A percentile compares a stretch with the other conserved stretches of the same genome.
Evolutionary conservation across 2,797 vertebrate genomes (phyloP).

Genomic region (Hypotaenidia philippensis): DNA sequence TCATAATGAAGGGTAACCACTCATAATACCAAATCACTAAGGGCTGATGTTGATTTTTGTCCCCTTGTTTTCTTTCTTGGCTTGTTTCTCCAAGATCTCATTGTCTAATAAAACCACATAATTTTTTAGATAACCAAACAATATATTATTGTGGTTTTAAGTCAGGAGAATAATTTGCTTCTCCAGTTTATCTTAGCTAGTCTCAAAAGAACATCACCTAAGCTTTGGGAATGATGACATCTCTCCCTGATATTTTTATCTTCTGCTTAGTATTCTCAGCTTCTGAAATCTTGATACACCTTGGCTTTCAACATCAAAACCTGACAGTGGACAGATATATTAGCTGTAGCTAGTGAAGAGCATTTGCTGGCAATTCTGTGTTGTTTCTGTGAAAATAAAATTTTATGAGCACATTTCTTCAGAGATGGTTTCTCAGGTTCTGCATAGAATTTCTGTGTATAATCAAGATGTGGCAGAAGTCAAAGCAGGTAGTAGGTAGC

Average conservation of each 20-base stretch:
- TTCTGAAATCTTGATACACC: background rate
- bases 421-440: background rate
- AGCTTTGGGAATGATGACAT: background rate
- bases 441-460: background rate
- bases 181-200: background rate
- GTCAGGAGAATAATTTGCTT: background rate
- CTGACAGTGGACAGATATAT: background rate
- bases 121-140: background rate
- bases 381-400: background rate
- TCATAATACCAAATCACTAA: background rate
- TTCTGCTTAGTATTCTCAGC: background rate
- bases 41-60: background rate
- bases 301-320: background rate
- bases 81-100: background rate
- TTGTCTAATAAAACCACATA: background rate
- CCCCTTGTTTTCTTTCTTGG: background rate
- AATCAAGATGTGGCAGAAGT: background rate
- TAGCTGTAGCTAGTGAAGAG: background rate
- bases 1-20: background rate
- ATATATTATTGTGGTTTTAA: background rate
- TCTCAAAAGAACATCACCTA: background rate
- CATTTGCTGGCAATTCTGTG: background rate
- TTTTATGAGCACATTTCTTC: background rate
- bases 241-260: background rate
- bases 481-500: background rate